Base-by-base conservation (phyloP, 1,140 invertebrate genomes). In the Cydia fagiglandana region DNA sequence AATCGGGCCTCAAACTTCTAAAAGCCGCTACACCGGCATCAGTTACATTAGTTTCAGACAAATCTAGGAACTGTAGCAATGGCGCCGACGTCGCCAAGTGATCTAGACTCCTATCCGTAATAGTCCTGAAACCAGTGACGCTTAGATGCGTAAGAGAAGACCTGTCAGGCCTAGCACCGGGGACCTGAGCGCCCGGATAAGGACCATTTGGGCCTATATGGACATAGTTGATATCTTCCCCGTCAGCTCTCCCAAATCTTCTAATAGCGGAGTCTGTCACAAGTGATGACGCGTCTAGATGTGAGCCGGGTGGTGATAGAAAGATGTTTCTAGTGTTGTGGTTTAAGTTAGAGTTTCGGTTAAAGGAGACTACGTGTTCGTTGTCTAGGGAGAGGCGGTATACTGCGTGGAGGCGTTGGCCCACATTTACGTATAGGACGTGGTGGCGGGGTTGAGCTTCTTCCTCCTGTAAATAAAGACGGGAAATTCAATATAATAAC, bases 41-140 rank as follows among this genome's bases (percentile, higher is more conserved):
- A 0, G 94, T 95, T 0, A 96, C 94, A 2, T 75, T 81, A 0
- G 95, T 95, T 2, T 94, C 94, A 2, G 93, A 94, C 15, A 96
- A 93, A 86, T 96, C 95, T 2, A 96, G 84, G 64, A 92, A 91
- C 17, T 91, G 85, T 2, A 96, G 84, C 77, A 92, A 87, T 0
- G 94, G 94, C 1, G 95, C 94, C 41, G 94, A 94, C 7, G 93
- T 91, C 0, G 93, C 93, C 74, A 96, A 87, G 82, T 96, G 95
- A 17, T 91, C 80, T 12, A 96, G 81, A 78, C 94, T 95, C n/a
- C 93, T 87, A 83, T 96, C 94, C 2, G 96, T 96, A 2, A 96
- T 94, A 75, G 90, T 91, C 7, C 93, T 88, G 86, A 95, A 96
- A 73, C 95, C 95, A 61, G 94, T 94, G 50, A 94, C 90, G 4